These are phyloP conservation scores for Eupristina koningsbergeri DNA, from an alignment of 1,140 invertebrate genomes.

Conservation along the genomic window DNA sequence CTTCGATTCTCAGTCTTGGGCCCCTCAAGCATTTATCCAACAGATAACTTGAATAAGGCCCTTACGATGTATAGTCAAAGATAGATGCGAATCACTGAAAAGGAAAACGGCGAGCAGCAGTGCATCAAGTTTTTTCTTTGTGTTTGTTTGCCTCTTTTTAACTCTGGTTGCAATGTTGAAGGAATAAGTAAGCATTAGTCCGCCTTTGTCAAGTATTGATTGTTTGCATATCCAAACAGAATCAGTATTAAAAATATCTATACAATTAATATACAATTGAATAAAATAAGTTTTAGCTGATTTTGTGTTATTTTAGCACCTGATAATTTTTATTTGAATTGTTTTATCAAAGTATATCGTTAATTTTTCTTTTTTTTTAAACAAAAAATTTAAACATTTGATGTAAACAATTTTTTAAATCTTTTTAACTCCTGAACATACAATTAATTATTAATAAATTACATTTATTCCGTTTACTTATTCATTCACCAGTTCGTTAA, in stretches of 20 bases:
- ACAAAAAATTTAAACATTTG: neutral
- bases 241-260: neutral
- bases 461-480: neutral
- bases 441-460: neutral
- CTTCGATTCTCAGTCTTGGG: constrained; percentile 80
- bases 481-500: constrained; percentile 1
- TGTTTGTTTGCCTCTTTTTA: neutral
- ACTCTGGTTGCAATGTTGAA: neutral
- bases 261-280: neutral
- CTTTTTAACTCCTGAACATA: neutral
- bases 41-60: constrained; percentile 64
- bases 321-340: neutral
- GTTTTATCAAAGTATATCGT: no score
- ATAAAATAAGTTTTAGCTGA: neutral
- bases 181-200: neutral
- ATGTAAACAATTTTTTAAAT: neutral
- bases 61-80: neutral
- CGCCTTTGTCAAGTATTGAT: neutral
- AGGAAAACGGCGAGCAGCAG: neutral
- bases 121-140: neutral
- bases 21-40: constrained; percentile 78
- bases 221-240: no score
- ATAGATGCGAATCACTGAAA: neutral
- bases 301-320: neutral
- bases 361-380: no score